Evolutionary conservation across 2,888 invertebrate genomes (phyloP).

Genomic region (Hyppa rectilinea): DNA sequence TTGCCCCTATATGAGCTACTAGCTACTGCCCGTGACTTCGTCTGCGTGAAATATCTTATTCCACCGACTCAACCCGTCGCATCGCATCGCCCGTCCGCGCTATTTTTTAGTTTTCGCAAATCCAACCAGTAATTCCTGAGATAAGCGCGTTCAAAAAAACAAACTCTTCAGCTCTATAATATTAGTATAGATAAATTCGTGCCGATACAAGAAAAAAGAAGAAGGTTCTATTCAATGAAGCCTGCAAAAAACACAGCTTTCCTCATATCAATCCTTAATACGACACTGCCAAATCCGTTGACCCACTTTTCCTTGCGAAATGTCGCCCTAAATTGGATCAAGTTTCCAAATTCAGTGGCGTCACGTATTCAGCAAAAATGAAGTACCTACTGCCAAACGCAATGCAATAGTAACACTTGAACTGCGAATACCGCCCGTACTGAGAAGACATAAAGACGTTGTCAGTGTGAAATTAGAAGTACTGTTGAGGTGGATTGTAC

Average conservation of each 20-base stretch:
- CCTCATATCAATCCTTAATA: not conserved
- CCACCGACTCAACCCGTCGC: no score
- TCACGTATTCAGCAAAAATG: constrained; percentile 9
- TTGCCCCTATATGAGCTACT: no score
- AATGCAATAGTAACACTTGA: not conserved
- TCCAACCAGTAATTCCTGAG: no score
- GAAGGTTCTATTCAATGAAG: not conserved
- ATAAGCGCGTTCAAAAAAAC: no score
- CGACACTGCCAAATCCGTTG: constrained; percentile 16
- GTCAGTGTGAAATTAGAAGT: not conserved
- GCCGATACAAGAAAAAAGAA: not conserved
- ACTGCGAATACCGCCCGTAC: not conserved
- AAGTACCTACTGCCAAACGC: not conserved
- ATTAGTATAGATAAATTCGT: no score
- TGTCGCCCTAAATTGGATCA: constrained; percentile 15
- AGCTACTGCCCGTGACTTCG: no score
- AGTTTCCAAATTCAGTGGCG: constrained; percentile 27
- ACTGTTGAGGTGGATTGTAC: not conserved
- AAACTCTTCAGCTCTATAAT: no score
- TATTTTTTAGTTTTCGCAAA: no score
- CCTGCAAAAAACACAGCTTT: not conserved
- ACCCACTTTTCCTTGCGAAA: constrained; percentile 34
- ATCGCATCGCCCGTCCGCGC: no score
- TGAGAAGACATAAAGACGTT: not conserved
- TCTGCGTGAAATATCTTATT: no score